Conservation (phyloP, 1,140 invertebrate species). For the Drosophila bocki region DNA sequence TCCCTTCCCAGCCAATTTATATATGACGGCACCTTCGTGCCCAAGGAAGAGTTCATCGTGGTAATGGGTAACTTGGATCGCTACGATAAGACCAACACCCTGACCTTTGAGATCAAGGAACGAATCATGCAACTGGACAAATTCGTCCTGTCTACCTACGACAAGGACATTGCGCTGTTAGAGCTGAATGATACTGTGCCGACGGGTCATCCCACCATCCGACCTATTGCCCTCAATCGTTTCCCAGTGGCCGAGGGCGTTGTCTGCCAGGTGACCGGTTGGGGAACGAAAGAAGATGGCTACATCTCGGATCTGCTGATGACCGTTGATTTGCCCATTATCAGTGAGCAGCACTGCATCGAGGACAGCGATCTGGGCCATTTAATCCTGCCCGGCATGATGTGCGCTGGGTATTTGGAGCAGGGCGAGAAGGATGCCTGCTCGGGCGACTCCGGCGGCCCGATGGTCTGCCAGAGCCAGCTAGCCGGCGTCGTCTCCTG, state of each 20-base stretch:
- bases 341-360: constrained; percentile 54
- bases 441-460: constrained; percentile 87
- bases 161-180: constrained; percentile 69
- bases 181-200: constrained; percentile 65
- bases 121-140: constrained; percentile 37
- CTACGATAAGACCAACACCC: constrained; percentile 53
- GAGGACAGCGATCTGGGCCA: constrained; percentile 41
- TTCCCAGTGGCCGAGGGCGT: constrained; percentile 14
- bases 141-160: constrained; percentile 59
- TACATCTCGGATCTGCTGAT: constrained; percentile 60
- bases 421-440: constrained; percentile 74
- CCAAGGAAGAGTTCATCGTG: constrained; percentile 59
- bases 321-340: constrained; percentile 70
- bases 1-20: constrained; percentile 39
- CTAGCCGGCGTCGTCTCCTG: constrained; percentile 90
- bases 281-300: constrained; percentile 70
- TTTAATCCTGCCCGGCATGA: constrained; percentile 63
- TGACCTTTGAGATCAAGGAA: constrained; percentile 60
- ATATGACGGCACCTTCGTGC: constrained; percentile 64
- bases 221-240: constrained; percentile 54
- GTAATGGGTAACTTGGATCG: constrained; percentile 83
- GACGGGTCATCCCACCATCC: constrained; percentile 58
- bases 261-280: constrained; percentile 76
- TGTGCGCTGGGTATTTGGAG: constrained; percentile 75
- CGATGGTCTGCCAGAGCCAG: constrained; percentile 85